Percentiles rank a stretch among this genome's conserved stretches.
Evolutionary conservation across 2,888 invertebrate genomes (phyloP).

Genomic region (Acronicta leporina): DNA sequence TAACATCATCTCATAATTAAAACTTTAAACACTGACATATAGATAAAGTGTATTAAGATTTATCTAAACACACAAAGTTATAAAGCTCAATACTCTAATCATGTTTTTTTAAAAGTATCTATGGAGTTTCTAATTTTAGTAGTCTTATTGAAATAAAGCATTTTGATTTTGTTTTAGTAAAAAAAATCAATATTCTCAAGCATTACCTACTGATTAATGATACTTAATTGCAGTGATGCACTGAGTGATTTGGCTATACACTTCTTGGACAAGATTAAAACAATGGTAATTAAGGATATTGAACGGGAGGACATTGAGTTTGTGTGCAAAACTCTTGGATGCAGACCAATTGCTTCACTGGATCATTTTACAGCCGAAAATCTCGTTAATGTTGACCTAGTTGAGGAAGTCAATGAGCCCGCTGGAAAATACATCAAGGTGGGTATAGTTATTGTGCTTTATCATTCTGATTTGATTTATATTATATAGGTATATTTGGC

Average conservation of each 20-base stretch:
- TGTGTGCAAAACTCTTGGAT: slow-evolving; percentile 97
- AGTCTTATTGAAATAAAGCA: too few species aligned
- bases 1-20: too few species aligned
- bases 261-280: slow-evolving; percentile 99
- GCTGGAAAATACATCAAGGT: slow-evolving; percentile 97
- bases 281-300: slow-evolving; percentile 99
- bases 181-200: too few species aligned
- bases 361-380: slow-evolving; percentile 99
- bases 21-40: too few species aligned
- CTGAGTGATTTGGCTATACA: slow-evolving; percentile 99
- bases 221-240: slow-evolving; percentile 93
- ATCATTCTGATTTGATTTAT: too few species aligned
- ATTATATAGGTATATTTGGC: background rate
- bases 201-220: too few species aligned
- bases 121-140: too few species aligned
- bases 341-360: slow-evolving; percentile 98
- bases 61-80: too few species aligned
- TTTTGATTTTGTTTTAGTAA: too few species aligned
- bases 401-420: slow-evolving; percentile 97
- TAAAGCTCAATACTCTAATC: too few species aligned
- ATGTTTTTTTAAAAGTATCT: too few species aligned
- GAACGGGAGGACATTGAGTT: slow-evolving; percentile 99
- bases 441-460: slow-evolving; percentile 16
- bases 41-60: too few species aligned
- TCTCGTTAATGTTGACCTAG: slow-evolving; percentile 96